Percentiles rank a stretch among this genome's conserved stretches.
Evolutionary conservation across 1,140 invertebrate genomes (phyloP).

Genomic region (Anagrus nilaparvatae): DNA sequence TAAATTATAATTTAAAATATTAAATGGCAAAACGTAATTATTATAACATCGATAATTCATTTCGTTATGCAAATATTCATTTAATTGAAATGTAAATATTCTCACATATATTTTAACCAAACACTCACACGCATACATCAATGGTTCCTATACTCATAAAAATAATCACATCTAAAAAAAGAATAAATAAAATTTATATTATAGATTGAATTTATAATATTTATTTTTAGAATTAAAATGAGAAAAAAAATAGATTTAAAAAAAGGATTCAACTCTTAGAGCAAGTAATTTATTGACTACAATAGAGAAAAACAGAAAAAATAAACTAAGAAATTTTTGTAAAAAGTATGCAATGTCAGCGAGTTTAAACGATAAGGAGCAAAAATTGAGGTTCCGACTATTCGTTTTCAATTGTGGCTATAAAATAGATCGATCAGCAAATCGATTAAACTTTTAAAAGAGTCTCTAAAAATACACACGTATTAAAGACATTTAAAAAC

Average conservation of each 20-base stretch:
- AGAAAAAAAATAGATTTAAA: too few species aligned
- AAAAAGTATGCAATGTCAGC: neutral
- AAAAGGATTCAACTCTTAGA: too few species aligned
- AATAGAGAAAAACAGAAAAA: neutral
- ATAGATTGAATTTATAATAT: neutral
- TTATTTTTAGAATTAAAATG: constrained; percentile 3
- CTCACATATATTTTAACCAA: too few species aligned
- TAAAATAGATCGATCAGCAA: constrained; percentile 13
- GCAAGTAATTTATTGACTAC: neutral
- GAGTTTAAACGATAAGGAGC: constrained; percentile 12
- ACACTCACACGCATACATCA: too few species aligned
- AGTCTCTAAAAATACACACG: neutral
- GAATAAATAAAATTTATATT: neutral
- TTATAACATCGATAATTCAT: too few species aligned
- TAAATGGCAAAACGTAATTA: too few species aligned
- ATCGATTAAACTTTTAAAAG: constrained; percentile 11
- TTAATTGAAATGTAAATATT: too few species aligned
- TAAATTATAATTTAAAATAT: too few species aligned
- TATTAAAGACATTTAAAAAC: constrained; percentile 4
- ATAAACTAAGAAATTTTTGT: neutral
- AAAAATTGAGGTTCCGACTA: constrained; percentile 3
- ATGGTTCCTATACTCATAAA: too few species aligned
- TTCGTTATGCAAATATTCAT: too few species aligned
- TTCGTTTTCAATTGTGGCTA: neutral
- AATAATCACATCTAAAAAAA: neutral